Evolutionary conservation across 2,797 vertebrate species (phyloP).

Genomic region (Darevskia mixta): DNA sequence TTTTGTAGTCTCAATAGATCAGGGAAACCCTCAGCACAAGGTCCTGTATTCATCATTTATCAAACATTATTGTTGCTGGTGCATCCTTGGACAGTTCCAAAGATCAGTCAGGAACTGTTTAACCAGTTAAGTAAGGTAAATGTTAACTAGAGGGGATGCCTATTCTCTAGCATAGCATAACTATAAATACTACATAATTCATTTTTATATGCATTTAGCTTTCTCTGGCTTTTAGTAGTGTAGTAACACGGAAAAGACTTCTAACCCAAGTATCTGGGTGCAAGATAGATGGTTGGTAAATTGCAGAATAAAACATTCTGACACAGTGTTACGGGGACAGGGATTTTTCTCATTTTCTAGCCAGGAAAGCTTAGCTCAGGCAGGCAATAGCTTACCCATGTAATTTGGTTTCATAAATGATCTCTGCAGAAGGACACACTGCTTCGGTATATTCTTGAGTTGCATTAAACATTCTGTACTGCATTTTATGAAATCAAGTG

Average conservation of each 20-base stretch:
- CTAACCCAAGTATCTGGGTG: neutral
- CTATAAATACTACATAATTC: neutral
- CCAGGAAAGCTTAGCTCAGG: neutral
- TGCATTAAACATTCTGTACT: neutral
- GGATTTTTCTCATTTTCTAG: neutral
- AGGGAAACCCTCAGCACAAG: neutral
- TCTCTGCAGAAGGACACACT: neutral
- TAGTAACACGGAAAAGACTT: neutral
- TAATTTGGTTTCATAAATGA: neutral
- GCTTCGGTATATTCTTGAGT: neutral
- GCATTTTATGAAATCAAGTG: conserved; percentile 12
- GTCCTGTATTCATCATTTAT: neutral
- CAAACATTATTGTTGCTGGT: neutral
- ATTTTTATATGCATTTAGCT: neutral
- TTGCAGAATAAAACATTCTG: neutral
- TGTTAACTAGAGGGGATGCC: neutral
- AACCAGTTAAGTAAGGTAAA: neutral
- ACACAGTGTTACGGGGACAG: no score
- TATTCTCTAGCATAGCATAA: neutral
- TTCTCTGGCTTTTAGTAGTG: neutral
- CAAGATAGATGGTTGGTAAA: neutral
- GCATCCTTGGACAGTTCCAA: neutral
- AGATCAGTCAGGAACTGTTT: neutral
- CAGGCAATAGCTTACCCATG: neutral
- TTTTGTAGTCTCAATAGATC: neutral